phyloP scores from a whole-genome alignment of 2,888 invertebrate genomes.

The Drosophila monieri region DNA sequence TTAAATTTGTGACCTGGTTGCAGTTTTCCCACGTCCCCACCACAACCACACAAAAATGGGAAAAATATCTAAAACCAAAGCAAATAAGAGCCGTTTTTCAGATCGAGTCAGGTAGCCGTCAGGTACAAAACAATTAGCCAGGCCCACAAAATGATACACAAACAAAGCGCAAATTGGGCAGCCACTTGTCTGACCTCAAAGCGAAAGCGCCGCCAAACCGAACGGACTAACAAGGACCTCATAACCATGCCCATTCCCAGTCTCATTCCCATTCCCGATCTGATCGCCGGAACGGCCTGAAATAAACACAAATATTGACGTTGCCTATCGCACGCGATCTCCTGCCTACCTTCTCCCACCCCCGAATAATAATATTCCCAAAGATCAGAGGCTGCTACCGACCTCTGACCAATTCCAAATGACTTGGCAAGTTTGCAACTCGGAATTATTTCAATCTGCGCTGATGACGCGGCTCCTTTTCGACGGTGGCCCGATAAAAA shows the following conservation, averaged over 20 bases:
- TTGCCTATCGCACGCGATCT: conserved; percentile 77
- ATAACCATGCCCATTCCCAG: conserved; percentile 31
- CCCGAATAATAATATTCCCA: conserved; percentile 3
- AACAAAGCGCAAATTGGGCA: conserved; percentile 71
- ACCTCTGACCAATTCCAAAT: conserved; percentile 56
- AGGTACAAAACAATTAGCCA: conserved; percentile 70
- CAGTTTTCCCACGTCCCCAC: conserved; percentile 49
- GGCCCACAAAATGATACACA: conserved; percentile 71
- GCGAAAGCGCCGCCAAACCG: conserved; percentile 37
- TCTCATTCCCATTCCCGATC: conserved; percentile 35
- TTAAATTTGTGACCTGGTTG: conserved; percentile 48
- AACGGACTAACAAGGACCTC: conserved; percentile 49
- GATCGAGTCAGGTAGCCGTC: conserved; percentile 50
- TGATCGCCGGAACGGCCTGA: conserved; percentile 48
- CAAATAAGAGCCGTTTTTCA: conserved; percentile 54
- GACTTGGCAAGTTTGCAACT: conserved; percentile 70
- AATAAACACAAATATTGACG: conserved; percentile 76
- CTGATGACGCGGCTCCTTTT: conserved; percentile 74
- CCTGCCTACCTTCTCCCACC: not conserved
- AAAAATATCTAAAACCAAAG: conserved; percentile 31
- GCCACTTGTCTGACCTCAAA: conserved; percentile 65
- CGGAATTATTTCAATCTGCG: conserved; percentile 76
- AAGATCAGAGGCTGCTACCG: conserved; percentile 38
- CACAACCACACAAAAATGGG: conserved; percentile 3
- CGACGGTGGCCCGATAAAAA: conserved; percentile 63